These are phyloP conservation scores for Deilephila elpenor DNA, from an alignment of 2,888 invertebrate genomes.

Conservation along the genomic window DNA sequence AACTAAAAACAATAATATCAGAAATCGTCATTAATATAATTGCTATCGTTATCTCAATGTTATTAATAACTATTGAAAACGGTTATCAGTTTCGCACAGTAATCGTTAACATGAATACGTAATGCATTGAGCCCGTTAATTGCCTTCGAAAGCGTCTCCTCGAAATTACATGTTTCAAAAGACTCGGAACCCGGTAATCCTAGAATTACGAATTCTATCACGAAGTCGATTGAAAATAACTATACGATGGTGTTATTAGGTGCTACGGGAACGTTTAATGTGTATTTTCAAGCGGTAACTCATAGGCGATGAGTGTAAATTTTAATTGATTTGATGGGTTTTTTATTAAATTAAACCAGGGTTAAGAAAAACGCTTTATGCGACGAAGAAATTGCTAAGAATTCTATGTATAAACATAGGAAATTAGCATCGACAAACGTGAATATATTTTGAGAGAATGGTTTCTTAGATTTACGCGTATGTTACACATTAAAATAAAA, in stretches of 20 bases:
- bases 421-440: too few species aligned
- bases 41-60: conserved; percentile 10
- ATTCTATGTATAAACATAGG: too few species aligned
- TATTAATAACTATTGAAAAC: conserved; percentile 20
- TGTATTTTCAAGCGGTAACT: background rate
- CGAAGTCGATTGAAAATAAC: conserved; percentile 49
- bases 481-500: too few species aligned
- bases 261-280: conserved; percentile 13
- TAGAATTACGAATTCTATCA: conserved; percentile 58
- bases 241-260: conserved; percentile 27
- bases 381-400: too few species aligned
- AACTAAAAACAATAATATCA: background rate
- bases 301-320: background rate
- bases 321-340: background rate
- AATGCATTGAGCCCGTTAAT: conserved; percentile 30
- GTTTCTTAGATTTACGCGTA: too few species aligned
- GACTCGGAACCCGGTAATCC: conserved; percentile 45
- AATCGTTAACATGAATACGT: conserved; percentile 24
- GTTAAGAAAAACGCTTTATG: background rate
- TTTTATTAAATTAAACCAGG: background rate
- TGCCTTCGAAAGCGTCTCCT: conserved; percentile 27
- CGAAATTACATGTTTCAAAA: conserved; percentile 51
- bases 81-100: conserved; percentile 24
- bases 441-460: too few species aligned
- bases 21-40: background rate